Evolutionary conservation across 1,140 invertebrate genomes (phyloP), one percentile per base, ranked within the genome.

Genomic region (Xylocopa sonorina): DNA sequence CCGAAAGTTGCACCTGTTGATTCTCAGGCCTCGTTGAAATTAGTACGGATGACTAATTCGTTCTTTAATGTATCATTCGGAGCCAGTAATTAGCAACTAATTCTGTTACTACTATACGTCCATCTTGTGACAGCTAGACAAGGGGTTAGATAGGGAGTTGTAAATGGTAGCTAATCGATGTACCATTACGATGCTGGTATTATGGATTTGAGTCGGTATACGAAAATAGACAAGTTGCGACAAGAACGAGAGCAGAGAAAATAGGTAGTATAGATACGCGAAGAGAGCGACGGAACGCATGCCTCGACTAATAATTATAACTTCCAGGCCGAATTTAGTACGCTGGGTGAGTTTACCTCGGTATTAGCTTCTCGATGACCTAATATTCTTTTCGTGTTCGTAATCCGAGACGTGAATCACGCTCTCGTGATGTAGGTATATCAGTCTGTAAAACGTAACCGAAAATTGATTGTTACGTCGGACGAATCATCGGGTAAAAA

Each of bases 291-390:
- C 73, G 62, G 50, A 72, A 77, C 76, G 63, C 76, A 58, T 84
- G 69, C 73, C 66, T 80, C 78, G 62, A 69, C 53, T 71, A 85
- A 79, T 86, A 87, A 85, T 88, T 87, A 86, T 86, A 86, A 88
- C 83, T 60, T 79, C 69, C 80, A 84, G 86, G 69, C 85, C 72
- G 71, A 24, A 68, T 74, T 76, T 78, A 71, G 57, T 68, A 57
- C 55, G 51, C 27, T 50, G 18, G 74, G 43, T 77, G 58, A 85
- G 57, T 74, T 80, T 80, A 67, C 60, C 63, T 72, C 63, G 80
- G 60, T 58, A 34, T 34, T 53, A 5, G 34, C 41, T 24, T 60
- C 71, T 7, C 68, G 67, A 79, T 55, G 53, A 62, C 12, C 64
- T 48, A 79, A 84, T 83, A 43, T 69, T 69, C 57, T 50, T 74